A percentile compares a stretch with the other conserved stretches of the same genome.
Evolutionary conservation across 2,113 vertebrate genomes (phyloP).

Genomic region (Myotis yumanensis): DNA sequence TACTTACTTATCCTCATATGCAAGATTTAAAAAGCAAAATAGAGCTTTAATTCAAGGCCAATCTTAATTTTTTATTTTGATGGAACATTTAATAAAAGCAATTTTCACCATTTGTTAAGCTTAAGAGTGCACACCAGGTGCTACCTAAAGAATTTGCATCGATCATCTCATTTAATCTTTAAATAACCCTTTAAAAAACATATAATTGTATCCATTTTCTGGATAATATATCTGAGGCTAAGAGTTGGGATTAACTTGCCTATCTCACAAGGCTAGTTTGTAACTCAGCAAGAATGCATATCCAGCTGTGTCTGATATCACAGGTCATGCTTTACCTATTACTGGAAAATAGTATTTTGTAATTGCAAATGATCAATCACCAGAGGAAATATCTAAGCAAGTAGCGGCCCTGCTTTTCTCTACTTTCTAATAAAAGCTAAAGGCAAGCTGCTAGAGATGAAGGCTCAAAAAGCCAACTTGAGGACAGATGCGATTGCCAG

Average conservation of each 20-base stretch:
- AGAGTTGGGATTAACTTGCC: background rate
- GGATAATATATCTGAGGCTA: background rate
- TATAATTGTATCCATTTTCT: background rate
- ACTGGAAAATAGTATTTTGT: background rate
- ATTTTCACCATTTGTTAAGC: background rate
- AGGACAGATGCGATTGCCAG: background rate
- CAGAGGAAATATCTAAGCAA: background rate
- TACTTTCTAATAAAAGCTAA: background rate
- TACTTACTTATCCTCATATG: background rate
- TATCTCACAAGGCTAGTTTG: background rate
- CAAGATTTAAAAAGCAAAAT: slow-evolving; percentile 7
- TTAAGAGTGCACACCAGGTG: background rate
- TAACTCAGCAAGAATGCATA: background rate
- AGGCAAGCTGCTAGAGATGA: background rate
- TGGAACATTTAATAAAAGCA: background rate
- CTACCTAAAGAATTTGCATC: background rate
- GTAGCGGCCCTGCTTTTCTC: background rate
- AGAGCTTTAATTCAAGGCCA: background rate
- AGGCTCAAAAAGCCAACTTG: background rate
- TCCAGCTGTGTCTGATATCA: background rate
- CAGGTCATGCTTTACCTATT: background rate
- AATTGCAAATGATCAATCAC: background rate
- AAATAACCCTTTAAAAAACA: background rate
- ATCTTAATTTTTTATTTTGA: background rate
- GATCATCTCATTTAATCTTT: background rate